These are phyloP conservation scores for Chaetodon auriga DNA, from an alignment of 2,113 vertebrate genomes.

Conservation along the genomic window DNA sequence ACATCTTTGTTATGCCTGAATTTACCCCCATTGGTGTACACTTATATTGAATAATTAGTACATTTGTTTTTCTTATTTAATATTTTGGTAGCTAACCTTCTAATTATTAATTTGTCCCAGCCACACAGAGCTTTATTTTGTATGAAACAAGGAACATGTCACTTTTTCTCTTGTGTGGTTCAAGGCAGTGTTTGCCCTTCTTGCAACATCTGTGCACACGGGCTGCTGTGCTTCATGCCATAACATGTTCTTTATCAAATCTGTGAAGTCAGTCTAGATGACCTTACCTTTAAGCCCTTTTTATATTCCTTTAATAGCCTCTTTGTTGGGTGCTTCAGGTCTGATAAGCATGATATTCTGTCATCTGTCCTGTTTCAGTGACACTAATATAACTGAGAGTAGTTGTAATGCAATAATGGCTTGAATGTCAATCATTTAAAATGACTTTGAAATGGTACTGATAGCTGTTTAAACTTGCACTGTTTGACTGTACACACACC, in stretches of 20 bases:
- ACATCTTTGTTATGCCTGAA: no score
- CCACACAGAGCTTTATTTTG: neutral
- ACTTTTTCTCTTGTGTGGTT: neutral
- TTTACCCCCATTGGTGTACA: no score
- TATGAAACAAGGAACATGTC: conserved; percentile 23
- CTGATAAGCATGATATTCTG: neutral
- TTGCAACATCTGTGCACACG: neutral
- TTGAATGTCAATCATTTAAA: conserved; percentile 10
- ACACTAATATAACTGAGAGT: conserved; percentile 1
- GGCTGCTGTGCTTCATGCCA: neutral
- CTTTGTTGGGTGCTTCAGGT: neutral
- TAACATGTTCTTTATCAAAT: neutral
- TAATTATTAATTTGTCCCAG: neutral
- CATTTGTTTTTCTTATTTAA: no score
- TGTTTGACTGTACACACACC: neutral
- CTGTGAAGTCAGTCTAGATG: neutral
- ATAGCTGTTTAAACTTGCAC: conserved; percentile 3
- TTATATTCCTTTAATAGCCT: neutral
- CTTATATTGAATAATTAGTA: no score
- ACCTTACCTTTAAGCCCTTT: neutral
- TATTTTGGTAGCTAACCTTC: no score
- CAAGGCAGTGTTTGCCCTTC: neutral
- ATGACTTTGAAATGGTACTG: neutral
- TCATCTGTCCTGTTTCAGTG: neutral
- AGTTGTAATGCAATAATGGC: neutral